Evolutionary conservation across 1,140 invertebrate genomes (phyloP).

Genomic region (Apolygus lucorum): DNA sequence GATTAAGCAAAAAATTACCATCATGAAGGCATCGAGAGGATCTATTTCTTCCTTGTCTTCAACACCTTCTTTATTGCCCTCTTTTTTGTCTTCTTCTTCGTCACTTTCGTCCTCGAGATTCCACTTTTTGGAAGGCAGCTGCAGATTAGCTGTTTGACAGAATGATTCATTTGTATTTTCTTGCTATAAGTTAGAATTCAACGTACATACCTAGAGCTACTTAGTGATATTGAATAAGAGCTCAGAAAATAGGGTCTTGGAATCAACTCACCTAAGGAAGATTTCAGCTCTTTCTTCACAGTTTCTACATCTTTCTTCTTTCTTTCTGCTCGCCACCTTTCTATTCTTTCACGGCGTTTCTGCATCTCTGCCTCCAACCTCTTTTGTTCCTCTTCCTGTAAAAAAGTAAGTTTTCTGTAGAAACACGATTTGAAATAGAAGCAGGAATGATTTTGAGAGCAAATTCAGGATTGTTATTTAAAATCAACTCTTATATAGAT

Average conservation of each 20-base stretch:
- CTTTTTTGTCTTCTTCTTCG: conserved; percentile 52
- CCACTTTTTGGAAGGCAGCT: conserved; percentile 71
- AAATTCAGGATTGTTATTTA: not conserved
- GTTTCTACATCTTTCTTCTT: conserved; percentile 77
- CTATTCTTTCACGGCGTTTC: conserved; percentile 85
- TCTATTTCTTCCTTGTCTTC: conserved; percentile 76
- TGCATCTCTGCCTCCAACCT: conserved; percentile 92
- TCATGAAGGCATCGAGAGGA: conserved; percentile 95
- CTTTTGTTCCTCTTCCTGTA: conserved; percentile 73
- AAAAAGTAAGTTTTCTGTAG: conserved; percentile 25
- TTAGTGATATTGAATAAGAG: too few relatives aligned
- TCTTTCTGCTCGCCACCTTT: conserved; percentile 81
- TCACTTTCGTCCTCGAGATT: conserved; percentile 85
- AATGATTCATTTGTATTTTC: too few relatives aligned
- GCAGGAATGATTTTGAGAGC: conserved; percentile 12
- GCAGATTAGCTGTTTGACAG: conserved; percentile 42
- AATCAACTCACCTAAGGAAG: conserved; percentile 28
- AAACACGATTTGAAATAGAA: too few relatives aligned
- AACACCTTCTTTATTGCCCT: conserved; percentile 42
- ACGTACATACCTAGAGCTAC: too few relatives aligned
- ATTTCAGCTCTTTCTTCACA: conserved; percentile 61
- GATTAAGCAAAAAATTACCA: conserved; percentile 49
- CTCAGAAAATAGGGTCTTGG: too few relatives aligned
- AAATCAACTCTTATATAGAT: not conserved
- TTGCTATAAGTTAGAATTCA: too few relatives aligned